Evolutionary conservation across 2,888 invertebrate genomes (phyloP).

Genomic region (Halocaridina rubra): DNA sequence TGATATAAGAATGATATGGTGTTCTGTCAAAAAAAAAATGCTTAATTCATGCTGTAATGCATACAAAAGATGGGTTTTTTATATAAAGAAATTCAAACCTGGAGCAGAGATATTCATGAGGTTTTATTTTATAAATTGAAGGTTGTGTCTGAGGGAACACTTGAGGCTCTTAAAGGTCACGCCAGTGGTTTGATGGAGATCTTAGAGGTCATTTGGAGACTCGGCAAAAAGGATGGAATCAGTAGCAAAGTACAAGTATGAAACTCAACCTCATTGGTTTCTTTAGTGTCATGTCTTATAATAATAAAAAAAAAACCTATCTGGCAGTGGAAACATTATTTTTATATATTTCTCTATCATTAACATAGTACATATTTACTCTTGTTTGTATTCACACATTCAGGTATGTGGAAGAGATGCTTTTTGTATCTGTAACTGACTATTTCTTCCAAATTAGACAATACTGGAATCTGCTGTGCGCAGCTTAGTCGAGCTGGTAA

Average conservation of each 20-base stretch:
- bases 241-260: conserved; percentile 57
- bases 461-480: conserved; percentile 55
- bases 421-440: too few relatives aligned
- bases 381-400: background rate
- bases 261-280: too few relatives aligned
- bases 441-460: background rate
- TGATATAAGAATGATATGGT: too few relatives aligned
- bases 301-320: too few relatives aligned
- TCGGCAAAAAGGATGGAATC: conserved; percentile 53
- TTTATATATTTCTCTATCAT: background rate
- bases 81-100: too few relatives aligned
- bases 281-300: too few relatives aligned
- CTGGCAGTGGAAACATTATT: too few relatives aligned
- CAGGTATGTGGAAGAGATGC: too few relatives aligned
- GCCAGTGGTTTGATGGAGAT: conserved; percentile 31
- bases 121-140: background rate
- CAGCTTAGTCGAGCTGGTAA: conserved; percentile 50
- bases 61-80: too few relatives aligned
- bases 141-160: conserved; percentile 34
- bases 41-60: too few relatives aligned
- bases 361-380: background rate
- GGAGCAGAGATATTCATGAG: too few relatives aligned
- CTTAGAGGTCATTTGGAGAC: conserved; percentile 46
- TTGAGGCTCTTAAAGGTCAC: conserved; percentile 28
- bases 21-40: too few relatives aligned